Base-by-base conservation (phyloP, 2,797 vertebrate species). In the Periophthalmus magnuspinnatus region DNA sequence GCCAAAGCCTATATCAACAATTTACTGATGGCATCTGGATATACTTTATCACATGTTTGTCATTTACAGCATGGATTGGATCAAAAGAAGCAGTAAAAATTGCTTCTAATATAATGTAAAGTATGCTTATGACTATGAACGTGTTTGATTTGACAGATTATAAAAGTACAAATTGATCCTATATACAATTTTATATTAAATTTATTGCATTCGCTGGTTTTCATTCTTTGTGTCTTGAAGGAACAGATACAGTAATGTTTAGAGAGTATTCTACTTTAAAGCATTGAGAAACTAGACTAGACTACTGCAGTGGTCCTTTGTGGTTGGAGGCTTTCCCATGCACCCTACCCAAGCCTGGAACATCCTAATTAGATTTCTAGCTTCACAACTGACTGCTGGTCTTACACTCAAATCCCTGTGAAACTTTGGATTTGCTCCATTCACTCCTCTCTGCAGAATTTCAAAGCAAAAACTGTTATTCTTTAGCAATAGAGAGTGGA, bases 371-470 rank as follows among this genome's bases (percentile, higher is more conserved):
- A 74, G 75, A 68, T 86, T 81, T 76, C 80, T 60, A 66, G 5
- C 60, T 65, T 69, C 72, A 69, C 76, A 71, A 70, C 68, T 76
- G 76, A 69, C 54, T 48, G 66, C 34, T 73, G 80, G 67, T 80
- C 70, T 77, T 63, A 2, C 41, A 2, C 33, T 75, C 34, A 81
- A 82, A 77, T 81, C 80, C 73, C 81, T 74, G 47, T 50, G 61
- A 81, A 79, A 66, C 71, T 82, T 79, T 65, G 76, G 67, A 82
- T 79, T 87, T 83, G 78, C 79, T 76, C 82, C 64, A 56, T 64
- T 76, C 69, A 19, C 65, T 66, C 58, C 65, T 38, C 17, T 21
- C 55, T 62, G 69, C 50, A 70, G 45, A 75, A 70, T 65, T 69
- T 79, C 77, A 71, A 81, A 78, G 78, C 70, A 73, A 83, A 65